A percentile compares a stretch with the other conserved stretches of the same genome.
Evolutionary conservation across 2,797 vertebrate genomes (phyloP).

Genomic region (Cephalopachus bancanus): DNA sequence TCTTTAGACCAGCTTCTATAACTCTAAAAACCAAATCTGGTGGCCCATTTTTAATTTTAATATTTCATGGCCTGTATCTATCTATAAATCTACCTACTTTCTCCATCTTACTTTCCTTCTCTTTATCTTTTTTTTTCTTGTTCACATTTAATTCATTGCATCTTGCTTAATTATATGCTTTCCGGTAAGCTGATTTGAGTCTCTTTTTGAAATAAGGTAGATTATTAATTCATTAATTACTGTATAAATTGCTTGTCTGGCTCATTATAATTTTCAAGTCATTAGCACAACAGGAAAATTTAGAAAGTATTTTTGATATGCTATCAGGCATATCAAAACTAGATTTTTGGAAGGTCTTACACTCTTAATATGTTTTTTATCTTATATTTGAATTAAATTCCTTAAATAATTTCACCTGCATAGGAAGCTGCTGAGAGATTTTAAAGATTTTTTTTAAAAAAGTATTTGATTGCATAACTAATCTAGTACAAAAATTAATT

Average conservation of each 20-base stretch:
- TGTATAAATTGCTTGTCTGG: slow-evolving; percentile 50
- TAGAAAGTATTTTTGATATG: slow-evolving; percentile 58
- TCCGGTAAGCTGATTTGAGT: slow-evolving; percentile 41
- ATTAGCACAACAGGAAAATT: slow-evolving; percentile 60
- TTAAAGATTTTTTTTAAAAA: neutral
- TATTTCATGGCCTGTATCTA: neutral
- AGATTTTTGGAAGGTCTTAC: slow-evolving; percentile 37
- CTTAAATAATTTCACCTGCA: slow-evolving; percentile 23
- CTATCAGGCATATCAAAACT: slow-evolving; percentile 51
- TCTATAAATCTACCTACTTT: neutral
- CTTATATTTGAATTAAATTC: slow-evolving; percentile 69
- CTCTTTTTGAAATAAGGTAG: slow-evolving; percentile 27
- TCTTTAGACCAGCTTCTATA: slow-evolving; percentile 13
- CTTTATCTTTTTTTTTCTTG: slow-evolving; percentile 5
- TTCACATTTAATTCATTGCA: slow-evolving; percentile 57
- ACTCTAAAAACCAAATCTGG: slow-evolving; percentile 7
- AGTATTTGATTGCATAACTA: slow-evolving; percentile 37
- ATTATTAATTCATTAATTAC: slow-evolving; percentile 71
- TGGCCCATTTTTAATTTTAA: neutral
- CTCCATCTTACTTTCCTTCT: neutral
- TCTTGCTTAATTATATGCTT: slow-evolving; percentile 68
- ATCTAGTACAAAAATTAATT: slow-evolving; percentile 54
- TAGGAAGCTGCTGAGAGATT: slow-evolving; percentile 5
- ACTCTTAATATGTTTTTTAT: slow-evolving; percentile 51
- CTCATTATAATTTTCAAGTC: slow-evolving; percentile 72